A percentile compares a stretch with the other conserved stretches of the same genome.
These are phyloP conservation scores for Scaptomyza flava DNA, from an alignment of 2,888 invertebrate species.

Conservation along the genomic window DNA sequence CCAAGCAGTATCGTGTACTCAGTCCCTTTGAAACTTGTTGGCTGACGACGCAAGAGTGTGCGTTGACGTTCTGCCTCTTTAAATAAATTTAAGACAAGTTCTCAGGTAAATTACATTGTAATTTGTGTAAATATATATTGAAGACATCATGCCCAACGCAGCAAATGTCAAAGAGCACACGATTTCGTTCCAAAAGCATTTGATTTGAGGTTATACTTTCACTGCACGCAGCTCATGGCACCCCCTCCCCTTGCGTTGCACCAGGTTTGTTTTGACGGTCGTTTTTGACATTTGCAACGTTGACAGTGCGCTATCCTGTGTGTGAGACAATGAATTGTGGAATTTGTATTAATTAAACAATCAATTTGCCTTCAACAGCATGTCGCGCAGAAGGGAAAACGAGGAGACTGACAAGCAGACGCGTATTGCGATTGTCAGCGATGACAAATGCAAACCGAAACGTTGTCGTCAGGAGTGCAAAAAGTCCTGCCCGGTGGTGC, in stretches of 20 bases:
- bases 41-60: slow-evolving; percentile 84
- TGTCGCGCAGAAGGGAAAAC: slow-evolving; percentile 89
- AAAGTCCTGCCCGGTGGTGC: slow-evolving; percentile 98
- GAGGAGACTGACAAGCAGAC: slow-evolving; percentile 97
- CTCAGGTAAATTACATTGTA: slow-evolving; percentile 62
- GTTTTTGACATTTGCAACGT: slow-evolving; percentile 70
- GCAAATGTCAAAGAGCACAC: slow-evolving; percentile 7
- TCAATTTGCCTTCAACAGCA: slow-evolving; percentile 79
- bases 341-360: slow-evolving; percentile 13
- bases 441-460: slow-evolving; percentile 99
- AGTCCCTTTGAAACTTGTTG: slow-evolving; percentile 81
- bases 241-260: slow-evolving; percentile 38
- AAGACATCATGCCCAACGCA: not conserved
- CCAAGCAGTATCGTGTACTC: slow-evolving; percentile 54
- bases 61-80: slow-evolving; percentile 74
- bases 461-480: slow-evolving; percentile 99
- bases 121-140: slow-evolving; percentile 5
- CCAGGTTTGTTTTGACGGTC: slow-evolving; percentile 70
- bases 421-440: slow-evolving; percentile 98
- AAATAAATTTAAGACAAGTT: slow-evolving; percentile 68
- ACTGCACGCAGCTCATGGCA: slow-evolving; percentile 43
- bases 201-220: slow-evolving; percentile 79
- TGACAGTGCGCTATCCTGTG: slow-evolving; percentile 50
- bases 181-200: slow-evolving; percentile 22
- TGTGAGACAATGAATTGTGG: slow-evolving; percentile 12